Percentiles rank a stretch among this genome's conserved stretches.
These are phyloP conservation scores for Amphiprion percula DNA, from an alignment of 2,113 vertebrate species.

Conservation along the genomic window DNA sequence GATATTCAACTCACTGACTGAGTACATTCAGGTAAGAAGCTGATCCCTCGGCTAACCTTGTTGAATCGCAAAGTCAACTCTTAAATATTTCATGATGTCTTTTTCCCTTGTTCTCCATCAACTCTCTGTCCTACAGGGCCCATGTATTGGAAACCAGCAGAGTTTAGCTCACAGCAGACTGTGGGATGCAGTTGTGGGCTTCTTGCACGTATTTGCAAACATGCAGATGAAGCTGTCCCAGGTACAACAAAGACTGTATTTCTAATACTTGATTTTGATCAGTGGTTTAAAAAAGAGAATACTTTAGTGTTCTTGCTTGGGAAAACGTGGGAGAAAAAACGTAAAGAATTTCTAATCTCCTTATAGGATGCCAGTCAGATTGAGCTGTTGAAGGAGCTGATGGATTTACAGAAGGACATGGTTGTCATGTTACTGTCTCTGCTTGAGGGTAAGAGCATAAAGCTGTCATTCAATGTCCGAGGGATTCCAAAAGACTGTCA, in stretches of 20 bases:
- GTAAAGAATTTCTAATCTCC: not conserved
- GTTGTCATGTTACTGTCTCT: conserved; percentile 98
- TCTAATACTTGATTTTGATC: too few species aligned
- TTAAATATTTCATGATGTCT: not conserved
- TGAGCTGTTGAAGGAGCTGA: conserved; percentile 95
- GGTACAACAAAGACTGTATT: conserved; percentile 79
- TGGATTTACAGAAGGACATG: conserved; percentile 99
- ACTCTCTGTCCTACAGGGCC: conserved; percentile 84
- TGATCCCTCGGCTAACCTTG: not conserved
- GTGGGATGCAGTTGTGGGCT: conserved; percentile 98
- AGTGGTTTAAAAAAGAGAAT: too few species aligned
- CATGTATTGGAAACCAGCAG: conserved; percentile 98
- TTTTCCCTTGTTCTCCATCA: too few species aligned
- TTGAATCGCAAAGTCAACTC: not conserved
- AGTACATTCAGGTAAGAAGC: conserved; percentile 88
- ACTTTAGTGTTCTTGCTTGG: not conserved
- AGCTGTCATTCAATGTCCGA: not conserved
- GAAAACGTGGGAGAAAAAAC: not conserved
- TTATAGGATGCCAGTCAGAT: conserved; percentile 96
- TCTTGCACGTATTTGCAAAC: conserved; percentile 98
- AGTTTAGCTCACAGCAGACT: conserved; percentile 97
- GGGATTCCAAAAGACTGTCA: not conserved
- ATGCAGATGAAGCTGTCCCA: conserved; percentile 99
- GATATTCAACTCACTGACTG: conserved; percentile 98
- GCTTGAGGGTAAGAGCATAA: conserved; percentile 90